A percentile compares a stretch with the other conserved stretches of the same genome.
Conservation (phyloP, 2,113 vertebrate genomes). For the Dasyornis broadbenti region DNA sequence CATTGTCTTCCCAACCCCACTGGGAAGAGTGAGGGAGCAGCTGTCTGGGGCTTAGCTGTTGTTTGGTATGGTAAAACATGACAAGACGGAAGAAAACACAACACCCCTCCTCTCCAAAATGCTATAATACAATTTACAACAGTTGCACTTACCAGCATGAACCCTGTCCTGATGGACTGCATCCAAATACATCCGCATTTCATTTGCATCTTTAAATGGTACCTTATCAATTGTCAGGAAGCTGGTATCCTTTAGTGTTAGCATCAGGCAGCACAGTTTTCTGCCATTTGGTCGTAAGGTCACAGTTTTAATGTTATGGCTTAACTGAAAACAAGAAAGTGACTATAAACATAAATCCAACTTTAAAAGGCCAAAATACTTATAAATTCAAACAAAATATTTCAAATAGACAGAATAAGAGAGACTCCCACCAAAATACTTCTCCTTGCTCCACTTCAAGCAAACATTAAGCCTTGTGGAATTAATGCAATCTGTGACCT, state of each 20-base stretch:
- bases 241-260: conserved; percentile 87
- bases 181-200: conserved; percentile 89
- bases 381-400: neutral
- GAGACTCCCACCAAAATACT: neutral
- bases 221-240: conserved; percentile 88
- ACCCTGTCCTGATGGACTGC: conserved; percentile 82
- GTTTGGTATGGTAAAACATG: neutral
- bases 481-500: neutral
- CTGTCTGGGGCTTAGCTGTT: neutral
- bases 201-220: conserved; percentile 76
- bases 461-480: neutral
- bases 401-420: neutral
- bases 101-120: neutral
- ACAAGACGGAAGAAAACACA: neutral
- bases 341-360: neutral
- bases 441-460: neutral
- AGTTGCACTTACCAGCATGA: conserved; percentile 73
- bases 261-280: conserved; percentile 79
- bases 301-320: conserved; percentile 92
- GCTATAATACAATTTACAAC: neutral
- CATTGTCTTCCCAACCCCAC: neutral
- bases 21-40: neutral
- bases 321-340: conserved; percentile 76
- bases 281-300: conserved; percentile 72
- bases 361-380: neutral